Conservation (phyloP, 2,113 vertebrate genomes). For the Oryzias celebensis region DNA sequence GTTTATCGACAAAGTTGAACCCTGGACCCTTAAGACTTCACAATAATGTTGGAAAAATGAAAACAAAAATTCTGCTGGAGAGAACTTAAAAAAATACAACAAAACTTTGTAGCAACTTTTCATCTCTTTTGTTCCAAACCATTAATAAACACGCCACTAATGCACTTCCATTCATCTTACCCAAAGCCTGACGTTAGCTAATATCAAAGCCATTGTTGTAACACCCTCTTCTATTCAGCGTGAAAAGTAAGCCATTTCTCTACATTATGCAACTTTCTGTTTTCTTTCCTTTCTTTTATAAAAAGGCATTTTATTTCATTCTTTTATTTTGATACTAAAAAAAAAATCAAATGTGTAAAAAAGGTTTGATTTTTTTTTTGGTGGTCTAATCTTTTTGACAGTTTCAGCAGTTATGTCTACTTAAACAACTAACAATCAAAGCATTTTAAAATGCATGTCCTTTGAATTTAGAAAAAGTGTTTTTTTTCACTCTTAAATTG, state of each 20-base stretch:
- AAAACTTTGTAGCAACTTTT: conserved; percentile 31
- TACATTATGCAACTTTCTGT: conserved; percentile 30
- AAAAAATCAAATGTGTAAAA: neutral
- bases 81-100: conserved; percentile 21
- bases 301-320: conserved; percentile 3
- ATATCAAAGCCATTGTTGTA: conserved; percentile 38
- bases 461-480: too few species aligned
- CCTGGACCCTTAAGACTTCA: neutral
- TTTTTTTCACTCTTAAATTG: too few species aligned
- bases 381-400: conserved; percentile 5
- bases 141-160: conserved; percentile 58
- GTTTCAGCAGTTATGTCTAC: neutral
- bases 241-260: conserved; percentile 33
- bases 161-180: conserved; percentile 53
- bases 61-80: conserved; percentile 1
- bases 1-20: neutral
- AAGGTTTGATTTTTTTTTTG: neutral
- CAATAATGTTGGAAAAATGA: neutral
- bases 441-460: too few species aligned
- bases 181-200: conserved; percentile 28
- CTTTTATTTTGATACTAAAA: neutral
- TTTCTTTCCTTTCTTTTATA: conserved; percentile 14
- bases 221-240: conserved; percentile 11
- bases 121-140: conserved; percentile 49
- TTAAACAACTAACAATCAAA: too few species aligned